Evolutionary conservation across 2,888 invertebrate species (phyloP).

Genomic region (Micropterix aruncella): DNA sequence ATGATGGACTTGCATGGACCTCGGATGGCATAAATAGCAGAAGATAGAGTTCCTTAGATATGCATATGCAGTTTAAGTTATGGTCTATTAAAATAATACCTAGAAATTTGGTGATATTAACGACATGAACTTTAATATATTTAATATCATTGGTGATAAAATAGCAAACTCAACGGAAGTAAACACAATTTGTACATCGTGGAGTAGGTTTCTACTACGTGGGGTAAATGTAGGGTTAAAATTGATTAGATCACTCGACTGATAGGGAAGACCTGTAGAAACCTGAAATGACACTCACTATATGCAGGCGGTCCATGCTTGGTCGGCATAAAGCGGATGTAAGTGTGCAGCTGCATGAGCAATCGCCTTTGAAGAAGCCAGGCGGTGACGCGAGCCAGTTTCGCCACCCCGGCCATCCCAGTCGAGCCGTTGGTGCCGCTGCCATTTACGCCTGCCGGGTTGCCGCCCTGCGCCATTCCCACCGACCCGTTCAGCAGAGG

Average conservation of each 20-base stretch:
- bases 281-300: neutral
- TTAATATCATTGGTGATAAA: neutral
- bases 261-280: no score
- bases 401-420: constrained; percentile 21
- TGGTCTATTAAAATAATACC: no score
- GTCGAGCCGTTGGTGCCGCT: constrained; percentile 13
- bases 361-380: constrained; percentile 87
- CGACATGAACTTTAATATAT: no score
- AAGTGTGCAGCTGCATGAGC: constrained; percentile 84
- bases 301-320: neutral
- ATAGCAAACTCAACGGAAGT: constrained; percentile 15
- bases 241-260: no score
- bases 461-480: neutral
- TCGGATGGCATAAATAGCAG: no score
- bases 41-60: no score
- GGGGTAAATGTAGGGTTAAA: no score
- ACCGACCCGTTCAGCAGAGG: neutral
- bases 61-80: no score
- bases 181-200: constrained; percentile 6
- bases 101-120: no score
- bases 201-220: constrained; percentile 10
- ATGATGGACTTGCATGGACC: no score
- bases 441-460: neutral
- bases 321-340: constrained; percentile 58
- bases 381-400: constrained; percentile 73